Evolutionary conservation across 1,140 invertebrate species (phyloP).

Genomic region (Anastrepha ludens): DNA sequence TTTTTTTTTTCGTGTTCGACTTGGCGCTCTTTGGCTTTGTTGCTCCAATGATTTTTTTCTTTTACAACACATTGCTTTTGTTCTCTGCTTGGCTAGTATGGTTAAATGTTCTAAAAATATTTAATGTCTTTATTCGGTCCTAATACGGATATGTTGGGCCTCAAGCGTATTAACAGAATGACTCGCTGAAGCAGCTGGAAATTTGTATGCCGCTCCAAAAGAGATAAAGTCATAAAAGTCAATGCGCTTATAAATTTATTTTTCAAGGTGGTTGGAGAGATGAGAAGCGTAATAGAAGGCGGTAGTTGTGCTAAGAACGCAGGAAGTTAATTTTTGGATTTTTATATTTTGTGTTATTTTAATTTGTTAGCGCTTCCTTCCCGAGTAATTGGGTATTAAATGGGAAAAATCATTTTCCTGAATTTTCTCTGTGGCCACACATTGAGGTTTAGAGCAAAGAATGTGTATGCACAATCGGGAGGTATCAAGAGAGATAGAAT

Average conservation of each 20-base stretch:
- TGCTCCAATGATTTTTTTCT: background rate
- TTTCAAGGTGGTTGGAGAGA: background rate
- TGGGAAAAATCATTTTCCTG: background rate
- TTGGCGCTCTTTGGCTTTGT: background rate
- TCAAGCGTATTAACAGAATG: background rate
- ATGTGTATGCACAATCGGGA: too few relatives aligned
- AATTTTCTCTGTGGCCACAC: too few relatives aligned
- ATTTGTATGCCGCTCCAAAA: background rate
- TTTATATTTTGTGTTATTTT: conserved; percentile 2
- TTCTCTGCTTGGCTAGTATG: background rate
- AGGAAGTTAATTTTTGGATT: background rate
- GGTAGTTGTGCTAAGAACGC: too few relatives aligned
- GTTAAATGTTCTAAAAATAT: conserved; percentile 31
- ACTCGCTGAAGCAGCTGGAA: background rate
- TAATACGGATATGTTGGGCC: background rate
- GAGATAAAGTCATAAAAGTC: conserved; percentile 18
- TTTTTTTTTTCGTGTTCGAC: background rate
- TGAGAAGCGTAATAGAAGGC: background rate
- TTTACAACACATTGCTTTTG: background rate
- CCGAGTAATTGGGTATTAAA: background rate
- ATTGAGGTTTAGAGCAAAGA: too few relatives aligned
- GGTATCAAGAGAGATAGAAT: too few relatives aligned
- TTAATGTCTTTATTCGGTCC: background rate
- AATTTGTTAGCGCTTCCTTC: background rate
- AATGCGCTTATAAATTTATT: background rate